A percentile compares a stretch with the other conserved stretches of the same genome.
These are phyloP conservation scores for Drosophila eugracilis DNA, from an alignment of 1,140 invertebrate genomes.

Conservation along the genomic window DNA sequence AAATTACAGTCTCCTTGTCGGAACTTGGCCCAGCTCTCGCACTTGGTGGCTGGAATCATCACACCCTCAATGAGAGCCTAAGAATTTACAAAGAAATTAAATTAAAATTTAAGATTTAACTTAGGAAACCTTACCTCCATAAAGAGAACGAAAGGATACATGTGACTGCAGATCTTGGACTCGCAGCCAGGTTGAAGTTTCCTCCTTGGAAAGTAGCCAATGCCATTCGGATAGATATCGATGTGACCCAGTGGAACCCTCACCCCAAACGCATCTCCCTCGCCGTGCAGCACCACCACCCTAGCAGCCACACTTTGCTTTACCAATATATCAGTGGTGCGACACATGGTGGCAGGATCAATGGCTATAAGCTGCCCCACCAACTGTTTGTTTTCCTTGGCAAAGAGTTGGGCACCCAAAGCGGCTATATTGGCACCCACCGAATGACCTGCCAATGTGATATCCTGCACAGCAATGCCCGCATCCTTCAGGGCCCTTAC, in stretches of 20 bases:
- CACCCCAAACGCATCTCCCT: constrained; percentile 74
- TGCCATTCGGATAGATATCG: constrained; percentile 81
- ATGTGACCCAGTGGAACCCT: constrained; percentile 69
- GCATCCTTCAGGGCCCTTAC: constrained; percentile 46
- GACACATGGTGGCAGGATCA: constrained; percentile 81
- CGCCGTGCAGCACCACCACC: constrained; percentile 73
- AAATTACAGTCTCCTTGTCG: constrained; percentile 71
- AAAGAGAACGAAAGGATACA: constrained; percentile 78
- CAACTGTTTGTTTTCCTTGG: constrained; percentile 48
- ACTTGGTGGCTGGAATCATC: constrained; percentile 79
- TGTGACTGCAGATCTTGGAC: constrained; percentile 75
- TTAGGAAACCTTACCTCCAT: constrained; percentile 52
- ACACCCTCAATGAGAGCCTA: constrained; percentile 72
- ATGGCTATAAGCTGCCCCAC: constrained; percentile 73
- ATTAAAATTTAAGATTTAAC: fast-evolving
- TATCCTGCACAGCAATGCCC: constrained; percentile 55
- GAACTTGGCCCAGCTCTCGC: constrained; percentile 77
- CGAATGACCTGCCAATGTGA: constrained; percentile 77
- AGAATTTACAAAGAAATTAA: no score
- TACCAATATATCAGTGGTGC: constrained; percentile 66
- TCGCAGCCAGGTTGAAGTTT: constrained; percentile 76
- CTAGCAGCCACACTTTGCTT: constrained; percentile 49
- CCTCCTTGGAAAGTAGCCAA: constrained; percentile 70
- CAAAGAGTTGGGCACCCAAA: constrained; percentile 62
- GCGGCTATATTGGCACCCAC: constrained; percentile 79